Percentiles rank a stretch among this genome's conserved stretches.
phyloP scores from a whole-genome alignment of 2,888 invertebrate genomes.

The Lymantria dispar region DNA sequence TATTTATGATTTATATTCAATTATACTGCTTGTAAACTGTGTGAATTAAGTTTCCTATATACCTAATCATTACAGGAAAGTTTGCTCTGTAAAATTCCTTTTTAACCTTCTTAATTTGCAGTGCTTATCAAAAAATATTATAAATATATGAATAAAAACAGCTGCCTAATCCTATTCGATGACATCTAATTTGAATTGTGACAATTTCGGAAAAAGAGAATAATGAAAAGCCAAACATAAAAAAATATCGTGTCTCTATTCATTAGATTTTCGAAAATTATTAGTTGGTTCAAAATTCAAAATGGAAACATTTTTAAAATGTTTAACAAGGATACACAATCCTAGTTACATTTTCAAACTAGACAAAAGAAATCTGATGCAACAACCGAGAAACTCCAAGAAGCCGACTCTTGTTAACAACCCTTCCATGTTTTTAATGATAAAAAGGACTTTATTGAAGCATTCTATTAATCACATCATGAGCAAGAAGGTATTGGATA shows the following conservation, averaged over 20 bases:
- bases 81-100: no score
- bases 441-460: constrained; percentile 53
- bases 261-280: not conserved
- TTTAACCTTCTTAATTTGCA: no score
- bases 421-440: not conserved
- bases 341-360: not conserved
- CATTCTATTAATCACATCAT: constrained; percentile 72
- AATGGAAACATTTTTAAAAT: constrained; percentile 15
- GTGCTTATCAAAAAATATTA: no score
- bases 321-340: not conserved
- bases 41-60: no score
- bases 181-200: not conserved
- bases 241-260: not conserved
- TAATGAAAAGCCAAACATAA: not conserved
- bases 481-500: constrained; percentile 73
- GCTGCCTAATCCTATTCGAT: not conserved
- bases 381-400: constrained; percentile 52
- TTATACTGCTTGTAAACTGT: no score
- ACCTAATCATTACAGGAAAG: no score
- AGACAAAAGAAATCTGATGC: constrained; percentile 42
- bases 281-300: constrained; percentile 9
- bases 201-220: not conserved
- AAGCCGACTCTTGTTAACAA: constrained; percentile 52
- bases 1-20: no score
- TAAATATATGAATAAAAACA: not conserved